Evolutionary conservation across 2,113 vertebrate species (phyloP), one percentile per base, ranked within the genome.

Genomic region (Cygnus atratus): DNA sequence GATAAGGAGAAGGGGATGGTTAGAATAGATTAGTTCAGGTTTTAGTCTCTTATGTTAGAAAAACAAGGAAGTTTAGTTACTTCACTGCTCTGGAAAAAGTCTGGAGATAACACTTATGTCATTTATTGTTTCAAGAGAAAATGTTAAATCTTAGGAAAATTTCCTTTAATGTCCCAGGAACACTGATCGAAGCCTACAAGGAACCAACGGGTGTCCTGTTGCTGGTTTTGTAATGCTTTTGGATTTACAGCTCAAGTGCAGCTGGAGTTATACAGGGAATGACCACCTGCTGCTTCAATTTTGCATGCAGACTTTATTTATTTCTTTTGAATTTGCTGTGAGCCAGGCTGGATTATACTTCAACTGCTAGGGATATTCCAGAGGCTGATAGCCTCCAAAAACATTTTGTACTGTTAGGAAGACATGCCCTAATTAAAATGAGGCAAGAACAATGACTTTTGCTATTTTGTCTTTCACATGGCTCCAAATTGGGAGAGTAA

Each of bases 11-110:
- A 94, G 31, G 68, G 79, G 94, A 96, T 87, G 58, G 84, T 92
- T 95, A 94, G 90, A 95, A 89, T 48, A 96, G 95, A 96, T 97
- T 94, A 92, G 95, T 95, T 97, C 92, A 88, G 90, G 95, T 93
- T 96, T 94, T 73, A 93, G 62, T 62, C 44, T 48, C 50, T 79
- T 54, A 96, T 96, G 84, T 82, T 92, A 87, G 66, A 87, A 95
- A 96, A 96, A 95, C 76, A 96, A 94, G 74, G 66, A 76, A 90
- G 77, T 82, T 94, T 77, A 88, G 74, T 95, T 91, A 94, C 80
- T 96, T 94, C 77, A 79, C 41, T 41, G 19, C 73, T 93, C 93
- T 89, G 90, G 68, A 90, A 94, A 92, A 90, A 88, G 82, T 50
- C 73, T 90, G 62, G 73, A 95, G 93, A 96, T 93, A 95, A 93